Base-by-base conservation (phyloP, 1,140 invertebrate species). In the Ceratitis capitata region DNA sequence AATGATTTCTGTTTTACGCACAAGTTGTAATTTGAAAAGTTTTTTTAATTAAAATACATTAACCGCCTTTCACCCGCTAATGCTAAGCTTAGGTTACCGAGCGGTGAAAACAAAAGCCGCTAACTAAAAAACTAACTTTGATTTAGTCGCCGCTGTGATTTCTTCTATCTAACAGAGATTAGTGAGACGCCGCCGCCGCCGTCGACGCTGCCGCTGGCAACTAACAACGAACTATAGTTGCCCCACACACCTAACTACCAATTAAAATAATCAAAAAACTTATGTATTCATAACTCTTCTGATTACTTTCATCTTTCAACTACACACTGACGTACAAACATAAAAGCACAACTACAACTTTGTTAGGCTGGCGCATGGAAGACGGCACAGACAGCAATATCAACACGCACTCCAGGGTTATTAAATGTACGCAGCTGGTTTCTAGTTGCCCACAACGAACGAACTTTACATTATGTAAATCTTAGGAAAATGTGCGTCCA, bases 261-360 rank as follows among this genome's bases (percentile, higher is more conserved):
- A 69, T 69, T 69, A 39, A n/a, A n/a, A n/a, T 69, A 69, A 69
- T 69, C 61, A 69, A 69, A 69, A 69, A 69, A 69, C 61, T 69
- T 69, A 69, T 56, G 51, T 56, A 56, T 69, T 69, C 39, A 69
- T 69, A 69, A 35, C 39, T 69, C 61, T 69, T 35, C 14, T 69
- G 61, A 69, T 69, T 69, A 69, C 61, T 69, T 69, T 35, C 61
- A 35, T 19, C 32, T 69, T 32, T 32, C 61, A 39, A 32, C 35
- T 39, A 19, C 6, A n/a, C 10, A 6, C 32, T n/a, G n/a, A 69
- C 61, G 32, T 5, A 69, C 32, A 10, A 14, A 19, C 19, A 53
- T n/a, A n/a, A n/a, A n/a, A n/a, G n/a, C n/a, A n/a, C n/a, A n/a
- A n/a, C n/a, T n/a, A n/a, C n/a, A n/a, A n/a, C n/a, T n/a, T n/a